phyloP scores from a whole-genome alignment of 23 tunicate genomes.

The Ciona savignyi region DNA sequence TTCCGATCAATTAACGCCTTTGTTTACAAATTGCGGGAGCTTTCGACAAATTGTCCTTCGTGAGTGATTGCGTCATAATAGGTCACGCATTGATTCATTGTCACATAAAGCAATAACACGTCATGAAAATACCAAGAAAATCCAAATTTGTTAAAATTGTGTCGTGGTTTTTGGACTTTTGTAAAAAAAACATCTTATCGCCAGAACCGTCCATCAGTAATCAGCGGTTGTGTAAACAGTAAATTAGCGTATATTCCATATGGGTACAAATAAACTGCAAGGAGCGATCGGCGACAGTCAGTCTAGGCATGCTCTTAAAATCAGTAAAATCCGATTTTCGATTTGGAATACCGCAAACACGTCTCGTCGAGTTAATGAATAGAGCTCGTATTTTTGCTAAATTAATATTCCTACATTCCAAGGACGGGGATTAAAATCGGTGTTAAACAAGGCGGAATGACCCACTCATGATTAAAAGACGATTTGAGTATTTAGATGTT shows the following conservation, averaged over 20 bases:
- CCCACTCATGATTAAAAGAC: not conserved
- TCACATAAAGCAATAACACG: not conserved
- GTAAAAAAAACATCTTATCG: no score
- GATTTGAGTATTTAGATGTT: not conserved
- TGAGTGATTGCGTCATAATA: not conserved
- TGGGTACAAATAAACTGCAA: not conserved
- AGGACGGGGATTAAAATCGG: not conserved
- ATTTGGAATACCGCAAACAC: not conserved
- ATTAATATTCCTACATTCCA: not conserved
- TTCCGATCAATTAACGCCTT: not conserved
- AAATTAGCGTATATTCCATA: not conserved
- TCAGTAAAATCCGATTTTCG: not conserved
- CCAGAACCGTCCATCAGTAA: no score
- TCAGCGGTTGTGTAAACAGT: no score
- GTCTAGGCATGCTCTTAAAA: not conserved
- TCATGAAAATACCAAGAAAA: no score
- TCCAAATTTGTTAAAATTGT: no score
- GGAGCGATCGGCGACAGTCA: not conserved
- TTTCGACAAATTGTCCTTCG: not conserved
- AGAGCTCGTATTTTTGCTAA: not conserved
- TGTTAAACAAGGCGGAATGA: not conserved
- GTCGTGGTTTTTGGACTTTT: no score
- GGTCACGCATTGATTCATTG: not conserved
- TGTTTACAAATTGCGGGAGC: not conserved
- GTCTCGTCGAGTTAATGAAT: not conserved